These are phyloP conservation scores for Sylvilagus floridanus DNA, from an alignment of 2,797 vertebrate genomes.

Conservation along the genomic window DNA sequence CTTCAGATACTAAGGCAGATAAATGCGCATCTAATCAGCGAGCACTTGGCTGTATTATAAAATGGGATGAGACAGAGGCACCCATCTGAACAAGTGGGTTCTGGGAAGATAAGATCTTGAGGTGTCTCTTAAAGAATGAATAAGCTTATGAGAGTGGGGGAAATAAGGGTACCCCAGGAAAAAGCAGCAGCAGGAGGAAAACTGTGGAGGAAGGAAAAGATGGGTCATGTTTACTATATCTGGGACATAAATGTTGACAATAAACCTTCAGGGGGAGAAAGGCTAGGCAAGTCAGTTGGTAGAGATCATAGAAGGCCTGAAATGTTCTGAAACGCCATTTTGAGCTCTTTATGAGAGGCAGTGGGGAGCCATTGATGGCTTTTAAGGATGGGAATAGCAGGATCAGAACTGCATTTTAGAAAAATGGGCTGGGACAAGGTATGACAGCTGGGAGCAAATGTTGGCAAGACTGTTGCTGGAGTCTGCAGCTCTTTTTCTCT, in stretches of 20 bases:
- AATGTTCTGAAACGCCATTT: background rate
- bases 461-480: background rate
- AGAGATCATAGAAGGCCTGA: background rate
- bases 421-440: background rate
- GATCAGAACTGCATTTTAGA: background rate
- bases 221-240: background rate
- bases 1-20: background rate
- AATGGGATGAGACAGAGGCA: background rate
- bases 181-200: background rate
- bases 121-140: background rate
- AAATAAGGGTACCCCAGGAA: background rate
- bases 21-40: background rate
- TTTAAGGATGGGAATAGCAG: background rate
- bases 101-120: background rate
- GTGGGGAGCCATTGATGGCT: background rate
- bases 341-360: background rate
- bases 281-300: no score
- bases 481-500: no score
- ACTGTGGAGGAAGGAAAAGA: background rate
- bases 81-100: background rate
- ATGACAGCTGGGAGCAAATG: background rate
- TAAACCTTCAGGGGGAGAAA: background rate
- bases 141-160: background rate
- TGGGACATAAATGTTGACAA: background rate
- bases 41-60: background rate